Conservation (phyloP, 2,113 vertebrate genomes). For the Epinephelus lanceolatus region DNA sequence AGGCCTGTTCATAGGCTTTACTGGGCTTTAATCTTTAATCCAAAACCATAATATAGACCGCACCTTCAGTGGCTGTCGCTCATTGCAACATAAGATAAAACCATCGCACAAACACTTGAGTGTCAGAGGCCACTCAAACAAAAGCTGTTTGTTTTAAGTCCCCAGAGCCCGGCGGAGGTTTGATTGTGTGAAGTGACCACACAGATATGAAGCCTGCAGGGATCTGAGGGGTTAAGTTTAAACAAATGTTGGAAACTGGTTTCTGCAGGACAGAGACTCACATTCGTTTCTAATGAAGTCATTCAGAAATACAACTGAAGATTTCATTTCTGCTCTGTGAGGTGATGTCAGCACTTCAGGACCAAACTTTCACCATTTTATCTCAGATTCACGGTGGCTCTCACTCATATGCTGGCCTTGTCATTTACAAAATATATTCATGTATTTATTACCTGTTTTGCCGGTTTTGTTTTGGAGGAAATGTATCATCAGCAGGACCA, state of each 20-base stretch:
- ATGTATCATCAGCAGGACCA: too few relatives aligned
- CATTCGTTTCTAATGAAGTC: not conserved
- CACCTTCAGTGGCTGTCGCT: slow-evolving; percentile 53
- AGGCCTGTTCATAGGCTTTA: slow-evolving; percentile 65
- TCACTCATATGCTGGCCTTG: not conserved
- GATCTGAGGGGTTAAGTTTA: not conserved
- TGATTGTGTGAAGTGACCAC: slow-evolving; percentile 1
- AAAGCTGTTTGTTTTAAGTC: slow-evolving; percentile 58
- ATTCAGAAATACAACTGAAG: not conserved
- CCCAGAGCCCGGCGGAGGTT: slow-evolving; percentile 16
- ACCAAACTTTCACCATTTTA: not conserved
- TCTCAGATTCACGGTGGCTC: not conserved
- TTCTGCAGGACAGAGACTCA: not conserved
- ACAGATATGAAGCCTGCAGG: slow-evolving; percentile 26
- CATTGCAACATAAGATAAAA: slow-evolving; percentile 41
- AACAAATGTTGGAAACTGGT: not conserved
- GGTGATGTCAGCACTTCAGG: not conserved
- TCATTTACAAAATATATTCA: too few relatives aligned
- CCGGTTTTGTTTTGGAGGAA: too few relatives aligned
- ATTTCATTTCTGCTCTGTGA: not conserved
- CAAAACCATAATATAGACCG: slow-evolving; percentile 63
- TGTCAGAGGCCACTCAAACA: slow-evolving; percentile 68
- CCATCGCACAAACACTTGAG: slow-evolving; percentile 30
- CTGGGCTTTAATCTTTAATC: slow-evolving; percentile 71
- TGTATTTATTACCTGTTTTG: too few relatives aligned